These are phyloP conservation scores for Cryptotermes secundus DNA, from an alignment of 1,140 invertebrate genomes.

Conservation along the genomic window DNA sequence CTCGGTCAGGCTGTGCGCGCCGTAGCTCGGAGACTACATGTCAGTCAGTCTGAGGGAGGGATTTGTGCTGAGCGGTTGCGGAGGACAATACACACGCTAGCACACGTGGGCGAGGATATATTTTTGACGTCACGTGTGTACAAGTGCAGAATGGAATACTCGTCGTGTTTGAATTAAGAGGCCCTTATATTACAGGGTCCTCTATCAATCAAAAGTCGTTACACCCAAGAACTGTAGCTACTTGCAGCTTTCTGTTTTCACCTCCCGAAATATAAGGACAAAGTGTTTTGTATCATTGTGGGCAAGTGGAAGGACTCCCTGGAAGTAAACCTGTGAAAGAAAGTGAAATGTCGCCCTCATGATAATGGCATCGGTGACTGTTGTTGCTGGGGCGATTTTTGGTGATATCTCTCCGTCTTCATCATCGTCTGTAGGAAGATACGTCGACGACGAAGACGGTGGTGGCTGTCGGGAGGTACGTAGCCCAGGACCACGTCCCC, in stretches of 20 bases:
- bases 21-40: not conserved
- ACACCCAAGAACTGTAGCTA: too few relatives aligned
- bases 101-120: conserved; percentile 25
- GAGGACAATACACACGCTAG: not conserved
- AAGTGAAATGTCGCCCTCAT: conserved; percentile 3
- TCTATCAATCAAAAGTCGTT: not conserved
- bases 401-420: not conserved
- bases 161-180: conserved; percentile 10
- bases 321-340: not conserved
- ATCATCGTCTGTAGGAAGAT: not conserved
- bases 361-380: not conserved
- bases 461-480: not conserved
- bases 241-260: too few relatives aligned
- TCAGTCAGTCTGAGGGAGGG: conserved; percentile 31
- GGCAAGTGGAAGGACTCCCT: not conserved
- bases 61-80: conserved; percentile 21
- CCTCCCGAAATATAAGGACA: too few relatives aligned
- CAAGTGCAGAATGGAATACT: not conserved
- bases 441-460: not conserved
- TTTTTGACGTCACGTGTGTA: conserved; percentile 20
- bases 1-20: conserved; percentile 12
- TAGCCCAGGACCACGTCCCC: not conserved
- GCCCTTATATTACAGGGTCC: not conserved
- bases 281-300: too few relatives aligned
- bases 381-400: not conserved